Base-by-base conservation (phyloP, 2,888 invertebrate genomes). In the Sesia bembeciformis region DNA sequence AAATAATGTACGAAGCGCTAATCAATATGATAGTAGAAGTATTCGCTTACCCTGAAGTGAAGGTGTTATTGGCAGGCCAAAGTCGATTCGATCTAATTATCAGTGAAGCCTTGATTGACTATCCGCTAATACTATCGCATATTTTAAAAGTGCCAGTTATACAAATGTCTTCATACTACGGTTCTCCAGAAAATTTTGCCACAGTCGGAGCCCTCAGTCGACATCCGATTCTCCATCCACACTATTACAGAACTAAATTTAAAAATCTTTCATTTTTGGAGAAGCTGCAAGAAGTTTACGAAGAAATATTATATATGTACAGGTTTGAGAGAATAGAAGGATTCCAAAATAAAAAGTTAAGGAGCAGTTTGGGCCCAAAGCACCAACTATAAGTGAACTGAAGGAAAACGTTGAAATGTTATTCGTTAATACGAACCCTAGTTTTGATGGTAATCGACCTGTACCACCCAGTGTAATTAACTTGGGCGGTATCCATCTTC, bases 401-500 rank as follows among this genome's bases (percentile, higher is more conserved):
- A 56, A 57, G 5, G 55, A 65, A 1, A 72, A 70, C 43, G 60
- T 81, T 5, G 76, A 77, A 56, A 61, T 86, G 64, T 56, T 85
- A 43, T 75, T 89, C 53, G 52, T 84, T 0, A 88, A 85, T 59
- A 66, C 71, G 3, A 77, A 87, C 62, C 75, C 78, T 0, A 53
- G 78, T n/a, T 76, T 79, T 66, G 70, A 70, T 40, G 61, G 60
- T 1, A 72, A 76, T 55, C 70, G 79, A 43, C 85, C 90, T 5
- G 62, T 80, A 3, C 72, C 84, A 4, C 83, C 87, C 0, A 74
- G 71, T 57, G 60, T 83, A 38, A 56, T 86, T 5, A 76, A 71
- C 51, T 72, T 84, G 54, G 84, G 84, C 43, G 84, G 84, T 3
- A 61, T 81, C 40, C 84, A 84, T 60, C 64, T 76, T 42, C 68